A percentile compares a stretch with the other conserved stretches of the same genome.
phyloP scores from a whole-genome alignment of 2,888 invertebrate species.

The Cerceris ruficornis region DNA sequence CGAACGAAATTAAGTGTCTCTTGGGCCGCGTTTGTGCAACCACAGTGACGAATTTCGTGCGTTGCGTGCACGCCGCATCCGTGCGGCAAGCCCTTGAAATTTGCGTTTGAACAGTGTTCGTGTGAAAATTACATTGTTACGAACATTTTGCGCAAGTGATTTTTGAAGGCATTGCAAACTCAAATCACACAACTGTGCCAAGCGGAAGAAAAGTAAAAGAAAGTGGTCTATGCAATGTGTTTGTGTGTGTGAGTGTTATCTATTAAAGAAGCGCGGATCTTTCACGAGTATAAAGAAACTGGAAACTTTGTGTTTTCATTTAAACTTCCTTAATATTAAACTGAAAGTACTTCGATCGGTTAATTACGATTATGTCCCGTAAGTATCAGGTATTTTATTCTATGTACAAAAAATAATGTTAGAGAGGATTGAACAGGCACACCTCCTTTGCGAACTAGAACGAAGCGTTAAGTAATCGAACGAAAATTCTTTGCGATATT shows the following conservation, averaged over 20 bases:
- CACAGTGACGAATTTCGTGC: slow-evolving; percentile 24
- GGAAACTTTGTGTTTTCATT: no score
- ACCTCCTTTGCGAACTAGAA: slow-evolving; percentile 19
- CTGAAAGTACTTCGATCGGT: not conserved
- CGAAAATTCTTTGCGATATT: not conserved
- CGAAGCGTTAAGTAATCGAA: slow-evolving; percentile 32
- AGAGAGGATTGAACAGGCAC: slow-evolving; percentile 4
- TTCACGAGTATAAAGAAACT: no score
- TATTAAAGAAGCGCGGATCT: no score
- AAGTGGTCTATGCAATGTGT: slow-evolving; percentile 21
- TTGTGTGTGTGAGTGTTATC: no score
- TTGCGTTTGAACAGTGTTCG: slow-evolving; percentile 11
- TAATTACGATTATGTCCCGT: not conserved
- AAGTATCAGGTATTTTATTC: not conserved
- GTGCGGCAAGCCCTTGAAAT: slow-evolving; percentile 49
- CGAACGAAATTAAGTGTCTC: slow-evolving; percentile 4
- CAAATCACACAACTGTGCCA: slow-evolving; percentile 67
- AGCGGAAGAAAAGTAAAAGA: slow-evolving; percentile 56
- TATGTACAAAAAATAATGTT: not conserved
- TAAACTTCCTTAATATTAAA: not conserved
- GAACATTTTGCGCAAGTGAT: slow-evolving; percentile 12
- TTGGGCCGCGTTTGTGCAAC: slow-evolving; percentile 23
- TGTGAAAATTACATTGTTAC: slow-evolving; percentile 41
- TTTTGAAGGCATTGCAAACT: slow-evolving; percentile 60
- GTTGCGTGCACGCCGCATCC: slow-evolving; percentile 39